Base-by-base conservation (phyloP, 2,888 invertebrate genomes). In the Crocallis elinguaria region DNA sequence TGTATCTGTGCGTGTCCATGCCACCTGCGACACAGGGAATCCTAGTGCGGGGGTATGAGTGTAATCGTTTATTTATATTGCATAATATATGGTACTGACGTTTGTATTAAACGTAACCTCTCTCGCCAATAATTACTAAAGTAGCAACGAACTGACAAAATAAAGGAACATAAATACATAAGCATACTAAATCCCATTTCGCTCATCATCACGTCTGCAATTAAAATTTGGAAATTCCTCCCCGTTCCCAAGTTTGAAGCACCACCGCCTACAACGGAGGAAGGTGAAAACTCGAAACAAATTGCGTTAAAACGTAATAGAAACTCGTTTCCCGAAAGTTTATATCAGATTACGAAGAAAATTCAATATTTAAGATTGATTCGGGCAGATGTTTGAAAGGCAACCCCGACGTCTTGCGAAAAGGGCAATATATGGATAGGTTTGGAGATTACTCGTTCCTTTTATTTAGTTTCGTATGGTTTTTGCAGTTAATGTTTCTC, bases 291-390 rank as follows among this genome's bases (percentile, higher is more conserved):
- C 81, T 83, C 83, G 82, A 78, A 84, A 87, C 86, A 90, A 91
- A 90, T 90, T 89, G 88, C 71, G 84, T 90, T 89, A 88, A 87
- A 89, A 83, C 77, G 89, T 88, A 90, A 91, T 89, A 87, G 87
- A 88, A 86, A 88, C 86, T 86, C 86, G 87, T 88, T 87, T 88
- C 84, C 84, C 83, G 85, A 82, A 90, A 89, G 76, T 90, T 90
- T 86, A 82, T 83, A 86, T 84, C 82, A 76, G 85, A 90, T 91
- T 90, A 90, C 87, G 82, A 77, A 67, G 82, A 83, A 89, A 91
- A 91, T 90, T 91, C 88, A 89, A 91, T 91, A 89, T 90, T 88
- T 88, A 86, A 88, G 90, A 91, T 91, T 91, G 91, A 90, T 89
- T 89, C 79, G 82, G 82, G 86, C 89, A 88, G 86, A 86, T 83